Percentiles rank a stretch among this genome's conserved stretches.
Conservation (phyloP, 2,113 vertebrate genomes). For the Dicerorhinus sumatrensis region DNA sequence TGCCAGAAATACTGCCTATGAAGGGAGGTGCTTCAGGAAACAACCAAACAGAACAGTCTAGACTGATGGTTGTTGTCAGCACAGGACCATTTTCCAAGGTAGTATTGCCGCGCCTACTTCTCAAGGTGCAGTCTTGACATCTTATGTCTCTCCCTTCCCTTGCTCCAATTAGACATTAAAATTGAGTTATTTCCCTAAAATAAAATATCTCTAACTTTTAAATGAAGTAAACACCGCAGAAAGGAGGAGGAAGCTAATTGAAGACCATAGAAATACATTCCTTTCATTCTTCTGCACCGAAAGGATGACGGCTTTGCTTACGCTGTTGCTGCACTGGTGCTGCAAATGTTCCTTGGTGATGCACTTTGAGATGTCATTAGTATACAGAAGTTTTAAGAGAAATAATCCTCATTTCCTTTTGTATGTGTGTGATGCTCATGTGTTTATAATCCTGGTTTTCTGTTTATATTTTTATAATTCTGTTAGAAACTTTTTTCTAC, state of each 20-base stretch:
- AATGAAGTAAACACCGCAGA: background rate
- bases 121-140: background rate
- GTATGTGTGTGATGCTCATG: background rate
- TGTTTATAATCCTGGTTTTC: background rate
- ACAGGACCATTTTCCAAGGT: background rate
- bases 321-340: background rate
- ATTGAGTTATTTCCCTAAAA: background rate
- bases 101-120: background rate
- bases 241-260: background rate
- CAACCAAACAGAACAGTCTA: accelerated
- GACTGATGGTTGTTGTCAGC: too few species aligned
- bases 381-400: slow-evolving; percentile 35
- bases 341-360: background rate
- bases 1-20: background rate
- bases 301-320: background rate
- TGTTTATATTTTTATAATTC: background rate
- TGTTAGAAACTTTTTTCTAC: background rate
- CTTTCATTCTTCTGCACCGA: background rate
- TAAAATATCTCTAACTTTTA: background rate
- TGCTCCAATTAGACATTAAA: background rate
- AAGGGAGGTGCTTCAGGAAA: accelerated
- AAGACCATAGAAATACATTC: accelerated
- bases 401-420: background rate
- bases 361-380: slow-evolving; percentile 20
- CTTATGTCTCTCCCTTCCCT: accelerated